A percentile compares a stretch with the other conserved stretches of the same genome.
phyloP scores from a whole-genome alignment of 2,113 vertebrate species.

The Hoplias malabaricus region DNA sequence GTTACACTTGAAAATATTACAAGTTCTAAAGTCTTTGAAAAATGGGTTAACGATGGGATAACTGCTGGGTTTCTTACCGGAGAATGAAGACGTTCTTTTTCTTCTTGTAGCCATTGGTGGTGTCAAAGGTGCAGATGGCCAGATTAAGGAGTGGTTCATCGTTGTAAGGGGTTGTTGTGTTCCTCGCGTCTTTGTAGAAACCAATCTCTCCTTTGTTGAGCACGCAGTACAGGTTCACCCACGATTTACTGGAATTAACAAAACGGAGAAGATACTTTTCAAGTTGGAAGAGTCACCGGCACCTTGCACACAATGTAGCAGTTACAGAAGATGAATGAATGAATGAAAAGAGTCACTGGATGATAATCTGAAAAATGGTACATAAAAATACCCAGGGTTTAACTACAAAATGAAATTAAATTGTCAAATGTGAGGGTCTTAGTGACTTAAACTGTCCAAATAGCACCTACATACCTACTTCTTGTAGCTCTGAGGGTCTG shows the following conservation, averaged over 20 bases:
- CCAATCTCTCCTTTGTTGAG: slow-evolving; percentile 81
- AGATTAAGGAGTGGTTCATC: slow-evolving; percentile 83
- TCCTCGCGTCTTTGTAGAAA: slow-evolving; percentile 87
- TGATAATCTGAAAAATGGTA: too few species aligned
- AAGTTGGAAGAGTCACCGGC: not conserved
- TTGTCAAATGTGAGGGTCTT: too few species aligned
- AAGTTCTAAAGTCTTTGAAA: too few species aligned
- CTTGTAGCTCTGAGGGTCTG: too few species aligned
- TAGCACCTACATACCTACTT: too few species aligned
- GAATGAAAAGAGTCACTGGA: too few species aligned
- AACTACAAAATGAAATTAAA: too few species aligned
- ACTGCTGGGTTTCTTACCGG: slow-evolving; percentile 79
- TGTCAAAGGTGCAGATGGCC: slow-evolving; percentile 78
- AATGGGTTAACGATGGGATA: too few species aligned
- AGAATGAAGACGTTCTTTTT: slow-evolving; percentile 93
- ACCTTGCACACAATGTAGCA: not conserved
- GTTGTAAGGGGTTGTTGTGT: slow-evolving; percentile 79
- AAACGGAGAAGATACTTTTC: not conserved
- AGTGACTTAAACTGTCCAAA: too few species aligned
- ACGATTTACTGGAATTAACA: slow-evolving; percentile 75
- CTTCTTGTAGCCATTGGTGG: slow-evolving; percentile 88
- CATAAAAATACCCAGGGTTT: too few species aligned
- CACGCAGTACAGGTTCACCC: slow-evolving; percentile 88
- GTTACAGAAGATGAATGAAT: not conserved
- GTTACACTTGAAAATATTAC: too few species aligned